Evolutionary conservation across 2,888 invertebrate species (phyloP).

Genomic region (Cheiracanthium punctorium): DNA sequence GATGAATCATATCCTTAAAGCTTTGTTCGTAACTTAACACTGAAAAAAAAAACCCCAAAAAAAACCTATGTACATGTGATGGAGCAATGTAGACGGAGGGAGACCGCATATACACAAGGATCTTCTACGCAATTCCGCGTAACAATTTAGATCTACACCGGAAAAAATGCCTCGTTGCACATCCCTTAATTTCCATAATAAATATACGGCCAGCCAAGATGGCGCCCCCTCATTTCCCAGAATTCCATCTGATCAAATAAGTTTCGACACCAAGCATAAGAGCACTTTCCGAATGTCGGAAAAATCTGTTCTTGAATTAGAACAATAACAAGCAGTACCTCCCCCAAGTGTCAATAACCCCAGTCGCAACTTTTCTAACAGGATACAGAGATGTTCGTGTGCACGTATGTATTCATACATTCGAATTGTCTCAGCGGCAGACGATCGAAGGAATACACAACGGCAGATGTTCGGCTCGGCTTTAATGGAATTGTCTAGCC

Average conservation of each 20-base stretch:
- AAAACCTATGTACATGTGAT: too few species aligned
- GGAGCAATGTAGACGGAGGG: too few species aligned
- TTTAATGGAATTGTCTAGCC: not conserved
- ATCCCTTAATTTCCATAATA: conserved; percentile 35
- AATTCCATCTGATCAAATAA: conserved; percentile 58
- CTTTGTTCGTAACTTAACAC: too few species aligned
- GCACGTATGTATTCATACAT: not conserved
- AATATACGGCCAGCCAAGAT: conserved; percentile 15
- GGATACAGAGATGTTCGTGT: conserved; percentile 44
- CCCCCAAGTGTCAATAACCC: conserved; percentile 49
- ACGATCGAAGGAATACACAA: conserved; percentile 20
- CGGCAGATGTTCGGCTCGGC: not conserved
- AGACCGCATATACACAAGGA: too few species aligned
- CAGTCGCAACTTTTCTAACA: conserved; percentile 44
- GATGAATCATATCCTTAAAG: too few species aligned
- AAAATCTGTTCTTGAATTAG: conserved; percentile 65
- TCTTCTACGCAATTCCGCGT: not conserved
- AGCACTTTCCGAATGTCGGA: conserved; percentile 11
- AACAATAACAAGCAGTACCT: conserved; percentile 55
- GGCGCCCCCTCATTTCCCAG: not conserved
- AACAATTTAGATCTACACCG: not conserved
- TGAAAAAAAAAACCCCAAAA: too few species aligned
- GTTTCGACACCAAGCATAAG: conserved; percentile 14
- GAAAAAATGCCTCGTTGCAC: not conserved
- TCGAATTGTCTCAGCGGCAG: not conserved